Evolutionary conservation across 2,888 invertebrate genomes (phyloP).

Genomic region (Hetaerina titia): DNA sequence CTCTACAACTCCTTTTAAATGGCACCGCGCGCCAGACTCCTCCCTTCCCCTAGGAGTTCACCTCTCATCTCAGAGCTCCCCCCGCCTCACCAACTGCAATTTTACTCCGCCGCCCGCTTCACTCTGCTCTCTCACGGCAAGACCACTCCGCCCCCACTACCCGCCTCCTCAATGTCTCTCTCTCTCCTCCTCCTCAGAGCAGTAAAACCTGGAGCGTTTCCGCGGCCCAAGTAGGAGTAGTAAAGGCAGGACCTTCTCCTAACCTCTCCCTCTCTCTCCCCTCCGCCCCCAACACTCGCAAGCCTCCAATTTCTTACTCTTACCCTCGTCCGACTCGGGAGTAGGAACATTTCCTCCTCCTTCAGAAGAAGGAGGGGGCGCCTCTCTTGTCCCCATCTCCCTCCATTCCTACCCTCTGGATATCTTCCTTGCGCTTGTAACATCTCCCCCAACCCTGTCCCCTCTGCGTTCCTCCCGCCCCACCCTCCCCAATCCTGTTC

Average conservation of each 20-base stretch:
- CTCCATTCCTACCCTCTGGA: background rate
- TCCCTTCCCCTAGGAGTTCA: background rate
- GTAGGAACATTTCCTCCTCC: background rate
- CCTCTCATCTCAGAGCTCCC: background rate
- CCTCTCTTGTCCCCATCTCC: background rate
- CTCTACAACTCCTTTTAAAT: background rate
- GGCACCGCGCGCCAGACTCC: background rate
- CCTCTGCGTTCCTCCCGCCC: background rate
- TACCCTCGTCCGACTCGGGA: background rate
- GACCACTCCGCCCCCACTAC: background rate
- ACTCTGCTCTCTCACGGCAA: background rate
- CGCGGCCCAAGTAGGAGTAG: background rate
- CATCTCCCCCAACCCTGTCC: background rate
- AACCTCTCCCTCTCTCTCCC: background rate
- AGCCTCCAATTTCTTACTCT: conserved; percentile 18
- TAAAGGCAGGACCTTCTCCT: background rate
- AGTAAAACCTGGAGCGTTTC: background rate
- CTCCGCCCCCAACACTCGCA: background rate
- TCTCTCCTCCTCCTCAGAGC: background rate
- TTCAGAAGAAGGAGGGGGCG: background rate
- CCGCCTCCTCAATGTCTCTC: background rate
- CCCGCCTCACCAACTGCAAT: background rate
- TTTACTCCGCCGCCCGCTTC: background rate
- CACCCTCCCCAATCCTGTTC: background rate
- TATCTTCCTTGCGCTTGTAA: background rate